These are phyloP conservation scores for Frankliniella fusca DNA, from an alignment of 2,888 invertebrate genomes.

Conservation along the genomic window DNA sequence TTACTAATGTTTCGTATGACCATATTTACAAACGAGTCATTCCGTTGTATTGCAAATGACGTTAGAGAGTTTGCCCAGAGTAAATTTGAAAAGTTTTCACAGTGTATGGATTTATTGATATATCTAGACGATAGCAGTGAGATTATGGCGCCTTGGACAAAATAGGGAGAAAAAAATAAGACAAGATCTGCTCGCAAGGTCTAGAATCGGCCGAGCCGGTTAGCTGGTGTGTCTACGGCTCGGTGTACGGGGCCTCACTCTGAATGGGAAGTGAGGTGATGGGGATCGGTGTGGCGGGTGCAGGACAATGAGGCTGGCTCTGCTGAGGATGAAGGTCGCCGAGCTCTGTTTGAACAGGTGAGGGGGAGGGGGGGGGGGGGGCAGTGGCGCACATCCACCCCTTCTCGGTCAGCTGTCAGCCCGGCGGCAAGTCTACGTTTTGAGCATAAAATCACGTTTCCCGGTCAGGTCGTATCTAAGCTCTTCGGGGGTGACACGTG, in stretches of 20 bases:
- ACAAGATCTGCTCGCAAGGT: too few relatives aligned
- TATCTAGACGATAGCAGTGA: too few relatives aligned
- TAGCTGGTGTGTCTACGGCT: background rate
- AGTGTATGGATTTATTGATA: too few relatives aligned
- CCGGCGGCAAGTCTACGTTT: background rate
- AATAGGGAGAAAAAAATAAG: too few relatives aligned
- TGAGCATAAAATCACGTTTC: slow-evolving; percentile 9
- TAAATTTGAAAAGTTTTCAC: too few relatives aligned
- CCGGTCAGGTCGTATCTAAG: background rate
- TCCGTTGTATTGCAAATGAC: too few relatives aligned
- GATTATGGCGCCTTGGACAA: too few relatives aligned
- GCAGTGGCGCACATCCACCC: background rate
- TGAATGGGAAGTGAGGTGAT: background rate
- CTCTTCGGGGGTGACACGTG: too few relatives aligned
- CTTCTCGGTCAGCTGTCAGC: background rate
- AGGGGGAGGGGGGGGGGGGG: background rate
- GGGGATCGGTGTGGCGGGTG: background rate
- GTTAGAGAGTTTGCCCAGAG: too few relatives aligned
- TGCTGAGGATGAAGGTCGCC: background rate
- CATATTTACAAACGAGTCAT: too few relatives aligned
- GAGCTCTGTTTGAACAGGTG: slow-evolving; percentile 16
- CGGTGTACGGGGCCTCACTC: too few relatives aligned
- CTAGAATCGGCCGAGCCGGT: background rate
- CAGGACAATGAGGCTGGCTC: background rate
- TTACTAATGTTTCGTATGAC: too few relatives aligned